A percentile compares a stretch with the other conserved stretches of the same genome.
These are phyloP conservation scores for Cettia cetti DNA, from an alignment of 2,113 vertebrate genomes.

Conservation along the genomic window DNA sequence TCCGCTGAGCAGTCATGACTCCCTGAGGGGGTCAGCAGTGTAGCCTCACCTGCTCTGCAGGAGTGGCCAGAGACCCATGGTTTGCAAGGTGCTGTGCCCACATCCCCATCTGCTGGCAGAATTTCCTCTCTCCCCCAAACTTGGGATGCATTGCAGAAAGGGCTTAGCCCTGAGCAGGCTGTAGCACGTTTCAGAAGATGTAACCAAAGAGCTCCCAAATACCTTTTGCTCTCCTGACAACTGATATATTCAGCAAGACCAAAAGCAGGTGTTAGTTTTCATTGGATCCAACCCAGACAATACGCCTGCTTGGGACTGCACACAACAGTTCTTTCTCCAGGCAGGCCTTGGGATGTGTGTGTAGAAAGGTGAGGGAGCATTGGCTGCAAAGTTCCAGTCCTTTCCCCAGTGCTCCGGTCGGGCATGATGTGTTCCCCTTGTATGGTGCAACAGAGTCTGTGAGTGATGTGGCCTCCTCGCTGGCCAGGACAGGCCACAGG, in stretches of 20 bases:
- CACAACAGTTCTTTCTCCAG: neutral
- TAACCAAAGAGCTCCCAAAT: neutral
- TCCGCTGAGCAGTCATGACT: neutral
- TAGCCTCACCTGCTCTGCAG: rapidly evolving
- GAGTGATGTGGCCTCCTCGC: neutral
- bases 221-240: neutral
- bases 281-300: neutral
- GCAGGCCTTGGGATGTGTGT: neutral
- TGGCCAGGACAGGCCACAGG: rapidly evolving
- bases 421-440: rapidly evolving
- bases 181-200: rapidly evolving
- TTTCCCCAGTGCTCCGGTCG: neutral
- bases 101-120: neutral
- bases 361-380: neutral
- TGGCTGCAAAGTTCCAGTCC: neutral
- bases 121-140: neutral
- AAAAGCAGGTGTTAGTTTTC: neutral
- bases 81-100: neutral
- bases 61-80: rapidly evolving
- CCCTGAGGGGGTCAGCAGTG: rapidly evolving
- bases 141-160: neutral
- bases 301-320: neutral
- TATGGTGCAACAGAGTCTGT: neutral
- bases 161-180: neutral
- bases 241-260: neutral